Evolutionary conservation across 35 echinoderm and acorn worm genomes (phyloP).

Genomic region (Stichopus chloronotus): DNA sequence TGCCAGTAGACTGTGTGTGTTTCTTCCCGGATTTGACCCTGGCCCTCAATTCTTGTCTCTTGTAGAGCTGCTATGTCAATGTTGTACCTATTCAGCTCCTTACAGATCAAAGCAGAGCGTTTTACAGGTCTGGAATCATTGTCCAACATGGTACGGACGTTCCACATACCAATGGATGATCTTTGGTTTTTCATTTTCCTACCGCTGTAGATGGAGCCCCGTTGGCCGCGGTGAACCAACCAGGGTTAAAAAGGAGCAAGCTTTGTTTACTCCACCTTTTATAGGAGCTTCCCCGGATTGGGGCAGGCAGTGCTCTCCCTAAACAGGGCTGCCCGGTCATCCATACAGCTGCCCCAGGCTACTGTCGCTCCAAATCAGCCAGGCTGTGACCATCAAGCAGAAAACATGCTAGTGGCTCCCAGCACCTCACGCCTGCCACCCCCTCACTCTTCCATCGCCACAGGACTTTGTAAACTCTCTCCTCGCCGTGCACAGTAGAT

Average conservation of each 20-base stretch:
- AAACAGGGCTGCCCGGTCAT: slow-evolving; percentile 55
- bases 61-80: slow-evolving; percentile 71
- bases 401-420: not conserved
- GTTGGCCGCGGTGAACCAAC: slow-evolving; percentile 38
- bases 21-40: slow-evolving; percentile 54
- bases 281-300: slow-evolving; percentile 12
- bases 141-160: slow-evolving; percentile 62
- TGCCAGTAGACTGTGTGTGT: slow-evolving; percentile 45
- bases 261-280: slow-evolving; percentile 54
- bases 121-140: slow-evolving; percentile 28
- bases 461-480: not conserved
- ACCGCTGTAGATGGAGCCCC: slow-evolving; percentile 48
- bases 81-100: slow-evolving; percentile 24
- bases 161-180: slow-evolving; percentile 54
- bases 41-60: slow-evolving; percentile 56
- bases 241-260: slow-evolving; percentile 24
- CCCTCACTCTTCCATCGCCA: not conserved
- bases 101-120: not conserved
- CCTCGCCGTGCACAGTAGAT: not conserved
- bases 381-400: not conserved
- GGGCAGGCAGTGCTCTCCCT: slow-evolving; percentile 59
- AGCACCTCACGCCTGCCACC: not conserved
- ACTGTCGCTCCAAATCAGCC: not conserved
- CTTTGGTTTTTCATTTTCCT: slow-evolving; percentile 9
- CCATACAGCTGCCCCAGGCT: slow-evolving; percentile 1